Evolutionary conservation across 2,113 vertebrate species (phyloP).

Genomic region (Zosterops japonicus): DNA sequence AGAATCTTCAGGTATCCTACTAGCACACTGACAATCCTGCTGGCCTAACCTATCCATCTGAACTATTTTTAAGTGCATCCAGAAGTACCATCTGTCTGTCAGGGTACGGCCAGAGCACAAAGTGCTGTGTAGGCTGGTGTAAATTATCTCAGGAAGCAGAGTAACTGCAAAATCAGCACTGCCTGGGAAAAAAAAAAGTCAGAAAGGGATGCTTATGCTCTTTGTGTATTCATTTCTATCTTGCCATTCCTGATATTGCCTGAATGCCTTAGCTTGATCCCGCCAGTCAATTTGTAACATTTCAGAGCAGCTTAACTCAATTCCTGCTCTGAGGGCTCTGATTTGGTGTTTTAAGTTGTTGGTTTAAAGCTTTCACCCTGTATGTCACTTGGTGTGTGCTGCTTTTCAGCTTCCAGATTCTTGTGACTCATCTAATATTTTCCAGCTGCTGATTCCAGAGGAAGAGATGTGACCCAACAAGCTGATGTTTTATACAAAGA

Average conservation of each 20-base stretch:
- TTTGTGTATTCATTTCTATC: background rate
- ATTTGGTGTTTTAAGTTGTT: background rate
- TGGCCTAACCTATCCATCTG: background rate
- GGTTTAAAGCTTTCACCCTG: background rate
- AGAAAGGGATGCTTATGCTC: background rate
- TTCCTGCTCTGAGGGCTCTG: background rate
- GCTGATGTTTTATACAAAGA: conserved; percentile 30
- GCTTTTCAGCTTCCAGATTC: background rate
- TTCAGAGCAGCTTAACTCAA: background rate
- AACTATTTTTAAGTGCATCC: background rate
- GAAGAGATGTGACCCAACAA: conserved; percentile 34
- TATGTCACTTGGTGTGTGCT: background rate
- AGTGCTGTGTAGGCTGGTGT: background rate
- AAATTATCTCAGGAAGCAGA: conserved; percentile 6
- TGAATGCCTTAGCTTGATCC: accelerated
- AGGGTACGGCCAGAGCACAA: background rate
- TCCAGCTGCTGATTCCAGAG: conserved; percentile 47
- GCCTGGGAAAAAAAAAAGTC: background rate
- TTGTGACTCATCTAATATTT: conserved; percentile 48
- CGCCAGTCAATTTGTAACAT: background rate
- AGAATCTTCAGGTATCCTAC: background rate
- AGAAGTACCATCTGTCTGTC: background rate
- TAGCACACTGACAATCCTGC: background rate
- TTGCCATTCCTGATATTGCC: background rate
- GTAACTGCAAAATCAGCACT: background rate